A percentile compares a stretch with the other conserved stretches of the same genome.
phyloP scores from a whole-genome alignment of 2,888 invertebrate species.

The Meteorus cinctellus region DNA sequence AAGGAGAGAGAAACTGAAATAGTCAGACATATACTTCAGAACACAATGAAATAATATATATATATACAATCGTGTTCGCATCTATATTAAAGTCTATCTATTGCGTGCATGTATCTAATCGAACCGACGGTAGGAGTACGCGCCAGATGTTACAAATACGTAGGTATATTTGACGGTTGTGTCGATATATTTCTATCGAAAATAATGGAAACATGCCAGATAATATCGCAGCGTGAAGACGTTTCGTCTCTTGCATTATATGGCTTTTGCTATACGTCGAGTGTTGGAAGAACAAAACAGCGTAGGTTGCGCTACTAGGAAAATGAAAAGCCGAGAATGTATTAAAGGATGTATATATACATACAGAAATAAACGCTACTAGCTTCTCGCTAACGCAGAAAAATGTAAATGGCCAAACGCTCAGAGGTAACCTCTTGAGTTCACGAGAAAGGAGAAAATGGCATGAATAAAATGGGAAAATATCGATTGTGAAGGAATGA shows the following conservation, averaged over 20 bases:
- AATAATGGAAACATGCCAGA: constrained; percentile 55
- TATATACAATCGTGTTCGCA: constrained; percentile 7
- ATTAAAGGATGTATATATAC: neutral
- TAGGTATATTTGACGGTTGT: constrained; percentile 64
- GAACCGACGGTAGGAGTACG: constrained; percentile 35
- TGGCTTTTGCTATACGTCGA: constrained; percentile 40
- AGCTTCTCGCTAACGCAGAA: constrained; percentile 47
- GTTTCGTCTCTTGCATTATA: constrained; percentile 2
- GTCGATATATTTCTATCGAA: constrained; percentile 63
- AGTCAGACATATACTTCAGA: neutral
- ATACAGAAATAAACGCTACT: constrained; percentile 32
- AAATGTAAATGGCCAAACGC: constrained; percentile 53
- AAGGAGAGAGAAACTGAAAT: constrained; percentile 19
- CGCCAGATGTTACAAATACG: constrained; percentile 65
- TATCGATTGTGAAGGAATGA: neutral
- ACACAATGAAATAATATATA: constrained; percentile 10
- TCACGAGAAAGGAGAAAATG: constrained; percentile 19
- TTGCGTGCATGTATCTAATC: constrained; percentile 16
- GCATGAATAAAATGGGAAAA: constrained; percentile 9
- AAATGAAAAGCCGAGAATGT: constrained; percentile 1
- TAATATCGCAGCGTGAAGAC: constrained; percentile 55
- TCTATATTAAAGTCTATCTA: constrained; percentile 21
- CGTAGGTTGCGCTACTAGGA: neutral
- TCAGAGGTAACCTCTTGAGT: constrained; percentile 37
- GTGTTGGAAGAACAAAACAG: constrained; percentile 31